Evolutionary conservation across 1,140 invertebrate genomes (phyloP).

Genomic region (Ptiloglossa arizonensis): DNA sequence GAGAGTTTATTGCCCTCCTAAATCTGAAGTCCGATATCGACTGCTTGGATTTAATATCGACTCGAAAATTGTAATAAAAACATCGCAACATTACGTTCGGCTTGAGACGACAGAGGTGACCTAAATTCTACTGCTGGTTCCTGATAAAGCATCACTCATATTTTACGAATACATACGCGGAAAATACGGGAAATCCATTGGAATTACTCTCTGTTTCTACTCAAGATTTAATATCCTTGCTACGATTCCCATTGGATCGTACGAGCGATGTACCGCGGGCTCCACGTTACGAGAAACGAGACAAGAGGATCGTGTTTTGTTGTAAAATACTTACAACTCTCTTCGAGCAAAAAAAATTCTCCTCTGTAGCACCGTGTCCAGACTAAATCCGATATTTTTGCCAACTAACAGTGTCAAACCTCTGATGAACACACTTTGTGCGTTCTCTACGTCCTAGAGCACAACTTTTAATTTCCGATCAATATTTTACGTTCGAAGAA

Average conservation of each 20-base stretch:
- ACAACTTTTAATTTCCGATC: no score
- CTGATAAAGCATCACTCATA: not conserved
- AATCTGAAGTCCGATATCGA: slow-evolving; percentile 34
- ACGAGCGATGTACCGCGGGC: not conserved
- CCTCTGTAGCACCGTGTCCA: no score
- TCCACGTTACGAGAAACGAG: not conserved
- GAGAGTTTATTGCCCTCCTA: slow-evolving; percentile 53
- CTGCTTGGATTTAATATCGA: slow-evolving; percentile 46
- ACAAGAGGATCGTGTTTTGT: no score
- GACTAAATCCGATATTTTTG: no score
- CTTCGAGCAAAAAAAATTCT: no score
- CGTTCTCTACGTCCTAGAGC: no score
- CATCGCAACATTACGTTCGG: not conserved
- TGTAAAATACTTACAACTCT: no score
- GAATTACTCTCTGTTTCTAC: not conserved
- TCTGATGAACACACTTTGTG: no score
- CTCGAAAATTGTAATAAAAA: slow-evolving; percentile 35
- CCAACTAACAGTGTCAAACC: no score
- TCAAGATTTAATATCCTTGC: not conserved
- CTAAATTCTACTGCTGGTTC: not conserved
- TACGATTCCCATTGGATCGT: not conserved
- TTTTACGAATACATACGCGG: not conserved
- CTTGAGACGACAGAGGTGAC: not conserved
- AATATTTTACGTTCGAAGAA: no score
- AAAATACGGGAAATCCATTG: not conserved